These are phyloP conservation scores for Premnoplex brunnescens DNA, from an alignment of 2,797 vertebrate species.

Conservation along the genomic window DNA sequence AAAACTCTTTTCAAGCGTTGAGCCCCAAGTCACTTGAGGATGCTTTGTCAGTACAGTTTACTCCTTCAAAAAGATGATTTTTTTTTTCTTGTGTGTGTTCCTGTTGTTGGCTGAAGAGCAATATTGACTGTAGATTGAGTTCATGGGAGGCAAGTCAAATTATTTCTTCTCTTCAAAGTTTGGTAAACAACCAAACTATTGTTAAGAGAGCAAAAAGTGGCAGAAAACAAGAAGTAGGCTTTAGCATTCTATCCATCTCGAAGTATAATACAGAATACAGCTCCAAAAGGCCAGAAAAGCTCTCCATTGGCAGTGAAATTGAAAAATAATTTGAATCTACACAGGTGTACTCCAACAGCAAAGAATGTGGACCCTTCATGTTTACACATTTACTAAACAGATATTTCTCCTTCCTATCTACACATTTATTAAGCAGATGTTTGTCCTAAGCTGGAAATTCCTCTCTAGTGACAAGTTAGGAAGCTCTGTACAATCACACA, in stretches of 20 bases:
- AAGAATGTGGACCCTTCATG: not conserved
- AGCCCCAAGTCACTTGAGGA: not conserved
- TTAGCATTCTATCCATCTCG: not conserved
- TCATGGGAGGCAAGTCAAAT: not conserved
- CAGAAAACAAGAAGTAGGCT: not conserved
- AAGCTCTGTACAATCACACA: not conserved
- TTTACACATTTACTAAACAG: not conserved
- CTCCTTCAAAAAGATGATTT: not conserved
- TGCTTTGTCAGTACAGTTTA: not conserved
- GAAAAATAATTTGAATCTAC: not conserved
- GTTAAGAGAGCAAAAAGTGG: not conserved
- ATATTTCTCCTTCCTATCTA: not conserved
- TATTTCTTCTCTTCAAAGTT: not conserved
- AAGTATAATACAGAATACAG: not conserved
- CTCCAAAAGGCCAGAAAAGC: not conserved
- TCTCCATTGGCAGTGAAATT: not conserved
- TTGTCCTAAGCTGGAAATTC: not conserved
- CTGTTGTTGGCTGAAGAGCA: not conserved
- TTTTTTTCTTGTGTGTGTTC: not conserved
- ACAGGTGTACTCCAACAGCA: not conserved
- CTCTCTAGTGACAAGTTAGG: not conserved
- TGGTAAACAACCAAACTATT: not conserved
- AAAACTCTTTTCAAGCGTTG: not conserved
- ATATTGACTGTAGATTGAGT: not conserved
- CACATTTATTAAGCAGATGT: not conserved